These are phyloP conservation scores for Coluber constrictor DNA, from an alignment of 2,797 vertebrate genomes.

Conservation along the genomic window DNA sequence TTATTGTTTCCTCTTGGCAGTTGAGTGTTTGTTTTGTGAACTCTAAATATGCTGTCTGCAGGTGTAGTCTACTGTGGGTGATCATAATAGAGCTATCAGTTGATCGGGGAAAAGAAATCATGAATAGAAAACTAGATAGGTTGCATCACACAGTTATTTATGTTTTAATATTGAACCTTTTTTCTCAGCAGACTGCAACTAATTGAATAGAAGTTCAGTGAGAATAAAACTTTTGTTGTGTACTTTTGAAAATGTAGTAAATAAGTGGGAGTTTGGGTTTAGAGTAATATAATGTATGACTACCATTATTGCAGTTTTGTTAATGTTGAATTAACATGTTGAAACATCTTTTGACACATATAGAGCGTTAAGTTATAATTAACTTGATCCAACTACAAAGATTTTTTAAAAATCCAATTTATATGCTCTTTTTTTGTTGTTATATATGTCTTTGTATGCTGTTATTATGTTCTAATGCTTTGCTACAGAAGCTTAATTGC, in stretches of 20 bases:
- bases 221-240: not conserved
- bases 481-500: not conserved
- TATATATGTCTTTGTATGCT: constrained; percentile 10
- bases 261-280: constrained; percentile 8
- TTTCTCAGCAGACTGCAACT: not conserved
- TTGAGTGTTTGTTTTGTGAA: constrained; percentile 1
- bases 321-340: constrained; percentile 22
- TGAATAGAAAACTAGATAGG: not conserved
- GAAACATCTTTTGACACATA: constrained; percentile 33
- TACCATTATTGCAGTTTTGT: constrained; percentile 40
- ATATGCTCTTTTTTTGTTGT: not conserved
- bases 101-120: not conserved
- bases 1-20: constrained; percentile 42
- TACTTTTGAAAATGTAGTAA: not conserved
- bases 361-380: constrained; percentile 24
- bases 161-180: not conserved
- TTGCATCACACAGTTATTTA: not conserved
- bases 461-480: not conserved
- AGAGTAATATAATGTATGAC: constrained; percentile 47
- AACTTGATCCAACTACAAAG: not conserved
- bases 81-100: not conserved
- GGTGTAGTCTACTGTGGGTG: not conserved
- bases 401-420: not conserved
- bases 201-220: not conserved
- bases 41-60: not conserved